These are phyloP conservation scores for Phataginus tetradactyla DNA, from an alignment of 2,797 vertebrate species.

Conservation along the genomic window DNA sequence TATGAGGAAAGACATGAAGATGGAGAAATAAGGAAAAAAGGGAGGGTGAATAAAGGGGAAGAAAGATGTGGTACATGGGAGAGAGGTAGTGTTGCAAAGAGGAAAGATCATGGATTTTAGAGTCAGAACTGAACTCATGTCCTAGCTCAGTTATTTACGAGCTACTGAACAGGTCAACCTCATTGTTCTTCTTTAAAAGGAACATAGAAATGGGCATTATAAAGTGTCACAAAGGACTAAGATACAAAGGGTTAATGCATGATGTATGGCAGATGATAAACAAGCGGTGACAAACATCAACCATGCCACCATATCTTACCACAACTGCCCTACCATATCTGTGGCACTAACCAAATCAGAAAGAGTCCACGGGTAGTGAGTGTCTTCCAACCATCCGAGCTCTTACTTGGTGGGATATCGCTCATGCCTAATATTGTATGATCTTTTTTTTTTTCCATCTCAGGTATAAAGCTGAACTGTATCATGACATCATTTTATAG, in stretches of 20 bases:
- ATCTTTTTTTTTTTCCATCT: not conserved
- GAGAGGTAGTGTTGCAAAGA: not conserved
- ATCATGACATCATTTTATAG: slow-evolving; percentile 15
- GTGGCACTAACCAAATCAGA: not conserved
- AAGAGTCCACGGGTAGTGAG: not conserved
- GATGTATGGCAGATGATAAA: not conserved
- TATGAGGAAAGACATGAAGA: not conserved
- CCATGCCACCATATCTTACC: too few species aligned
- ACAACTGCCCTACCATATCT: not conserved
- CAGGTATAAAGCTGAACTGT: not conserved
- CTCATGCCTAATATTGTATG: not conserved
- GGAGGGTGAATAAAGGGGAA: not conserved
- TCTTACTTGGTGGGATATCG: not conserved
- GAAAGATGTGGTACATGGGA: not conserved
- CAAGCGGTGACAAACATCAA: not conserved
- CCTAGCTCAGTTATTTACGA: not conserved
- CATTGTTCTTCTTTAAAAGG: not conserved
- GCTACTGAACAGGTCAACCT: not conserved
- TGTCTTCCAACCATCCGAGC: not conserved
- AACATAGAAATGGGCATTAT: not conserved
- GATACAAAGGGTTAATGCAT: not conserved
- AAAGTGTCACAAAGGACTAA: not conserved
- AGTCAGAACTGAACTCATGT: not conserved
- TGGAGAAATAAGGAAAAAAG: slow-evolving; percentile 11
- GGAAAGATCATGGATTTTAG: not conserved